Conservation (phyloP, 2,113 vertebrate species). For the Eudyptes chrysolophus region DNA sequence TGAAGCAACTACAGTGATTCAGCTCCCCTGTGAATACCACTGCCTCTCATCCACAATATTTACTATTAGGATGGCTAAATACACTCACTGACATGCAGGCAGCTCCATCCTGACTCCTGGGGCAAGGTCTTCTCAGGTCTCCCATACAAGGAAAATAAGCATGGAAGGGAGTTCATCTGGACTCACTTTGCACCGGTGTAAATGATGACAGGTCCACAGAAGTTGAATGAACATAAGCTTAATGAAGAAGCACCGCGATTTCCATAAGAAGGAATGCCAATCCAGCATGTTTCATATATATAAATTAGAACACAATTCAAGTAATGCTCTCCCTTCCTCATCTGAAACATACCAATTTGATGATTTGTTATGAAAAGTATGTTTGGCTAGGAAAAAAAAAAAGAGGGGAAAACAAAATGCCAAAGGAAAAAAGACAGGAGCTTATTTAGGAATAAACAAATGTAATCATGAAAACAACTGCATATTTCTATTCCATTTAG, state of each 20-base stretch:
- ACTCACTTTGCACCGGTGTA: background rate
- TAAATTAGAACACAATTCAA: background rate
- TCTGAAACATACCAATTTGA: background rate
- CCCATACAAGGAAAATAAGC: background rate
- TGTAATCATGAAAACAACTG: background rate
- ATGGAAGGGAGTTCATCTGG: background rate
- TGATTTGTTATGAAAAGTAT: background rate
- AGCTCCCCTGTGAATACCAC: conserved; percentile 8
- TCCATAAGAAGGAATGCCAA: background rate
- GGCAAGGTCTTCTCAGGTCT: background rate
- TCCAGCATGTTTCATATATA: background rate
- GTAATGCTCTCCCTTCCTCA: background rate
- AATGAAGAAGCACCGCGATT: background rate
- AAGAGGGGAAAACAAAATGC: background rate
- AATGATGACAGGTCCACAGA: background rate
- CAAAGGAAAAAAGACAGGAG: background rate
- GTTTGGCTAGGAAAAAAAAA: background rate
- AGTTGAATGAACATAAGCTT: background rate
- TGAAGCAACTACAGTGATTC: background rate
- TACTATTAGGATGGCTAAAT: conserved; percentile 3
- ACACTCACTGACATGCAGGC: background rate
- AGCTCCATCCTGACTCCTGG: background rate
- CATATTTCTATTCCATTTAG: conserved; percentile 33
- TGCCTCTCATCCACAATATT: conserved; percentile 15
- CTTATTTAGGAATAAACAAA: conserved; percentile 1